Evolutionary conservation across 2,113 vertebrate genomes (phyloP).

Genomic region (Triplophysa dalaica): DNA sequence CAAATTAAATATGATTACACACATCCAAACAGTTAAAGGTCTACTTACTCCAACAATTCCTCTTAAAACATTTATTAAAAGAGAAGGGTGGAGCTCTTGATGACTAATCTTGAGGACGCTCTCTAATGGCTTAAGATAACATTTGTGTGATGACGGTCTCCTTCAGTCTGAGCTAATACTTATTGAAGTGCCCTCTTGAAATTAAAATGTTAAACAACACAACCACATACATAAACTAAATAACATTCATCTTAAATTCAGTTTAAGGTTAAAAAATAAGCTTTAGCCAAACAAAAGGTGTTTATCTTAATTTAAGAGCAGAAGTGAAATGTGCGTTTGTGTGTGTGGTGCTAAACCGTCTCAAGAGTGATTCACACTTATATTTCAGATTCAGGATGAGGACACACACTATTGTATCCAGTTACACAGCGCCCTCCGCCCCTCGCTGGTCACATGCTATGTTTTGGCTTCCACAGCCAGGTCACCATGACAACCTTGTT

Average conservation of each 20-base stretch:
- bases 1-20: not conserved
- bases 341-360: slow-evolving; percentile 29
- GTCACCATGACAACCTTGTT: slow-evolving; percentile 78
- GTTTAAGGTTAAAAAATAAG: not conserved
- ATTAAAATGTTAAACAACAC: not conserved
- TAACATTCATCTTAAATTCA: not conserved
- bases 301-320: not conserved
- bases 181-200: slow-evolving; percentile 1
- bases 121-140: not conserved
- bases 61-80: not conserved
- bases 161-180: not conserved
- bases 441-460: slow-evolving; percentile 73
- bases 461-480: slow-evolving; percentile 75
- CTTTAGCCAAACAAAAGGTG: slow-evolving; percentile 5
- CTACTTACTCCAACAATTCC: not conserved
- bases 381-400: slow-evolving; percentile 67
- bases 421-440: slow-evolving; percentile 67
- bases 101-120: not conserved
- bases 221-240: not conserved
- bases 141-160: not conserved
- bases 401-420: slow-evolving; percentile 67
- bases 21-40: not conserved
- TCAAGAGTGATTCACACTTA: slow-evolving; percentile 51
- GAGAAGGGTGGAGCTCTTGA: not conserved
- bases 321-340: slow-evolving; percentile 28